phyloP scores from a whole-genome alignment of 2,888 invertebrate species.

The Scrobipalpa atriplicella region DNA sequence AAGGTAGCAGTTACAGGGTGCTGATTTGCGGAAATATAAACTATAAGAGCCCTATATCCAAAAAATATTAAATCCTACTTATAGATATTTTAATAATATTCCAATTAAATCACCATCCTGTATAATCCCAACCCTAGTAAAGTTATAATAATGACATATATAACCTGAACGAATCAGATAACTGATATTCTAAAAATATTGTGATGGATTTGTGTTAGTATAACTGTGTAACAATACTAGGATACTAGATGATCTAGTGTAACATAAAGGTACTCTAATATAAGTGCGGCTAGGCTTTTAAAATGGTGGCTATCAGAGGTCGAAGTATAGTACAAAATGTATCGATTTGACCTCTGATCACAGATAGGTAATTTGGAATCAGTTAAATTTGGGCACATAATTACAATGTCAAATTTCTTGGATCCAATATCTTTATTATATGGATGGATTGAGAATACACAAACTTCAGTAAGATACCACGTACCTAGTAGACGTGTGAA shows the following conservation, averaged over 20 bases:
- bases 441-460: no score
- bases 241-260: constrained; percentile 25
- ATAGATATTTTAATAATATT: constrained; percentile 8
- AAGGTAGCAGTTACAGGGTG: constrained; percentile 25
- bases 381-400: no score
- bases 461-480: no score
- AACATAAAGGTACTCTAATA: constrained; percentile 33
- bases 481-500: no score
- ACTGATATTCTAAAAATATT: constrained; percentile 82
- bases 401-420: no score
- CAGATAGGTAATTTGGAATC: no score
- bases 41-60: not conserved
- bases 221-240: constrained; percentile 30
- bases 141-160: constrained; percentile 44
- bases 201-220: constrained; percentile 78
- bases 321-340: not conserved
- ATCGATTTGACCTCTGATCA: constrained; percentile 7
- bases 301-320: not conserved
- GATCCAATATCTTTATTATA: no score
- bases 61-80: not conserved
- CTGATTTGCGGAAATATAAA: constrained; percentile 23
- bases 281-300: constrained; percentile 39
- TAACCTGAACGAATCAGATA: constrained; percentile 72
- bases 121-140: constrained; percentile 34
- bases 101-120: constrained; percentile 19